phyloP scores from a whole-genome alignment of 2,888 invertebrate species.

The Mayetiola destructor region DNA sequence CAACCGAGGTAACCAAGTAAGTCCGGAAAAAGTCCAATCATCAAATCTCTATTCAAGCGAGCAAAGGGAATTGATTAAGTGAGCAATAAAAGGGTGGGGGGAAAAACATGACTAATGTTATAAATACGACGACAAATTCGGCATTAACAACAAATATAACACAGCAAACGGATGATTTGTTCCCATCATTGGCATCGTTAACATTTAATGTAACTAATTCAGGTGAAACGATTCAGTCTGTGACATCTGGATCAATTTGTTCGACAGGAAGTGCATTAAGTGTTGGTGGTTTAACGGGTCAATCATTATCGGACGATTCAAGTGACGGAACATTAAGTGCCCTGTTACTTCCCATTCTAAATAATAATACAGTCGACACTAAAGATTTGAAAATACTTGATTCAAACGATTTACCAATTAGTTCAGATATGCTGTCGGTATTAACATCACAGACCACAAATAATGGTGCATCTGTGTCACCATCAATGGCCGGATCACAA shows the following conservation, averaged over 20 bases:
- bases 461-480: slow-evolving; percentile 1
- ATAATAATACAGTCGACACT: slow-evolving; percentile 9
- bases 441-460: background rate
- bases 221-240: background rate
- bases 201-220: slow-evolving; percentile 4
- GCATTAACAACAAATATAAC: slow-evolving; percentile 9
- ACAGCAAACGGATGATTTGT: slow-evolving; percentile 7
- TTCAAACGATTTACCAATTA: background rate
- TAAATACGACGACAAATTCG: slow-evolving; percentile 4
- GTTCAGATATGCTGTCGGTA: background rate
- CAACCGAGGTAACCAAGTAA: too few species aligned
- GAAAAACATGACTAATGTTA: slow-evolving; percentile 9
- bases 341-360: background rate
- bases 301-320: slow-evolving; percentile 1
- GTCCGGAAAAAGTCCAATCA: too few species aligned
- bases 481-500: background rate
- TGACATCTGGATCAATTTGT: background rate
- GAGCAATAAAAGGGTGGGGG: background rate
- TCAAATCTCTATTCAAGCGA: too few species aligned
- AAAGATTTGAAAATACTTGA: background rate
- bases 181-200: slow-evolving; percentile 12
- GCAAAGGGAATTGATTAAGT: background rate
- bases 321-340: background rate
- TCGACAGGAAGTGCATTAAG: too few species aligned
- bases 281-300: background rate